Conservation (phyloP, 2,888 invertebrate genomes). For the Listrodromus nycthemerus region DNA sequence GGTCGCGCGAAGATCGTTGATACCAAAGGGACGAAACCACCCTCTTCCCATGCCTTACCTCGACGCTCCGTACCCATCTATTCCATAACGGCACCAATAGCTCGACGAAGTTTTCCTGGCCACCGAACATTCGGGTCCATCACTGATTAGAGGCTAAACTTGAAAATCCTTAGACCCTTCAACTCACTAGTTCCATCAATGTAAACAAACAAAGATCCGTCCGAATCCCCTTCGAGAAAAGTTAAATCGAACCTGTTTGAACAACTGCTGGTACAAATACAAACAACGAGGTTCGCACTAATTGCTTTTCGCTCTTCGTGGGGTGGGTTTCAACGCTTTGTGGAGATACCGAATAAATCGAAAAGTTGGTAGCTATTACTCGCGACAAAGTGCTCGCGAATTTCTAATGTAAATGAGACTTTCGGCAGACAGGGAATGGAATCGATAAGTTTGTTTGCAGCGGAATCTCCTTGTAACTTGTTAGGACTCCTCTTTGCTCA, state of each 20-base stretch:
- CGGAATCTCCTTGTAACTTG: background rate
- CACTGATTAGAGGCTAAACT: constrained; percentile 3
- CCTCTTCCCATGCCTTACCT: constrained; percentile 1
- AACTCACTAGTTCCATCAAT: background rate
- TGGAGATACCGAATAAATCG: background rate
- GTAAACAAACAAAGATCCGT: background rate
- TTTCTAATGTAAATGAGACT: constrained; percentile 7
- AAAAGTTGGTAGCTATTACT: background rate
- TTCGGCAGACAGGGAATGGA: background rate
- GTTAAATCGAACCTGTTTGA: background rate
- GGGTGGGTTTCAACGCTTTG: background rate
- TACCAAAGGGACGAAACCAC: constrained; percentile 55
- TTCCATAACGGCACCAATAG: background rate
- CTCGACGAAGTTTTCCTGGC: background rate
- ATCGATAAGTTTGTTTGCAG: background rate
- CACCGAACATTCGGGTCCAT: constrained; percentile 9
- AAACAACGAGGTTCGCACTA: constrained; percentile 19
- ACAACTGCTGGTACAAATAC: constrained; percentile 6
- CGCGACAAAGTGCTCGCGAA: background rate
- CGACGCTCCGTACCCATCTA: background rate
- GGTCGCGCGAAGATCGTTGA: constrained; percentile 66
- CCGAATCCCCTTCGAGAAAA: background rate
- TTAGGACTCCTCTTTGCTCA: background rate
- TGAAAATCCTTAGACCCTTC: background rate
- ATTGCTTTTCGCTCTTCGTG: constrained; percentile 36